Percentiles rank a stretch among this genome's conserved stretches.
These are phyloP conservation scores for Hydractinia echinata DNA, from an alignment of 30 jellyfish, hydroid and myxozoan genomes.

Conservation along the genomic window DNA sequence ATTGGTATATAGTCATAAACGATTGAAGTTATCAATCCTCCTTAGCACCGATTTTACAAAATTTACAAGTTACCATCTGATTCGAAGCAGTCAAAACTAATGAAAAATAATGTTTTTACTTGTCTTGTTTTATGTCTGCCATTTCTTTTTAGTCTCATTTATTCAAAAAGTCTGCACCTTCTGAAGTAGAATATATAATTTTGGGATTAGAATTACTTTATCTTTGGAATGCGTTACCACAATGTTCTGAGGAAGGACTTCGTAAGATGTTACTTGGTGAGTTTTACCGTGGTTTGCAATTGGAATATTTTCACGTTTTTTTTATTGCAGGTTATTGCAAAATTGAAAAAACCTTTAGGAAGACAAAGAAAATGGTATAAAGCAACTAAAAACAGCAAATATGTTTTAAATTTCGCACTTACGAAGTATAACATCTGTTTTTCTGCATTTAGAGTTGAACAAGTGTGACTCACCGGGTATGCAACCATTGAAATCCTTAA, in stretches of 20 bases:
- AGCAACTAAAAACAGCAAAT: neutral
- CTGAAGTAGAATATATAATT: constrained; percentile 53
- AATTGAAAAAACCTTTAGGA: neutral
- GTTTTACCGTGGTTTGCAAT: constrained; percentile 4
- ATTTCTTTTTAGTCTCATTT: constrained; percentile 48
- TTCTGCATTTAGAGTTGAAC: constrained; percentile 45
- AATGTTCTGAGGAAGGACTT: constrained; percentile 49
- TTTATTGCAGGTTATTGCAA: too few species aligned
- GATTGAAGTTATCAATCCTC: too few species aligned
- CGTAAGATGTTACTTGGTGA: constrained; percentile 55
- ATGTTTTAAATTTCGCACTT: neutral
- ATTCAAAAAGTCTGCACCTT: constrained; percentile 63
- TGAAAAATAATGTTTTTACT: neutral
- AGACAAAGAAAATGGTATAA: neutral
- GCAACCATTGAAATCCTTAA: constrained; percentile 76
- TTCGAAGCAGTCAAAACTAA: neutral
- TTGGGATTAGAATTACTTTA: constrained; percentile 59
- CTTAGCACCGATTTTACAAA: too few species aligned
- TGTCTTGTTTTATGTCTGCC: neutral
- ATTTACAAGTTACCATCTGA: too few species aligned
- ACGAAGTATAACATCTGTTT: neutral
- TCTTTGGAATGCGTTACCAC: constrained; percentile 82
- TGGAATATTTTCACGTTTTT: neutral
- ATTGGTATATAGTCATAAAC: too few species aligned
- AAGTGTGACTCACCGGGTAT: constrained; percentile 44